A percentile compares a stretch with the other conserved stretches of the same genome.
Conservation (phyloP, 1,140 invertebrate genomes). For the Drosophila lowei region DNA sequence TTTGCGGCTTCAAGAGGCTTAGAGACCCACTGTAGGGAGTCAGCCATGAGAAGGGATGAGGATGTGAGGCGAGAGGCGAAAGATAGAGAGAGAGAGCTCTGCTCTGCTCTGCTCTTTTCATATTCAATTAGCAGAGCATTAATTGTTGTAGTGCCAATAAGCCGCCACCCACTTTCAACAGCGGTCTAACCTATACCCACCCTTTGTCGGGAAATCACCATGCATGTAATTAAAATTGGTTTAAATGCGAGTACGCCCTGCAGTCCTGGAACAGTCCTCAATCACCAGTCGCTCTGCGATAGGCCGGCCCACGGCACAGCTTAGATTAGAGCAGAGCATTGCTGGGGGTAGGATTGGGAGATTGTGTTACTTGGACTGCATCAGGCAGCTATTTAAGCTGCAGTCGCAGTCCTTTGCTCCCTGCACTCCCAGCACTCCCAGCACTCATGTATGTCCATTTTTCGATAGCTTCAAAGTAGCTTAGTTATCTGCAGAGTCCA, state of each 20-base stretch:
- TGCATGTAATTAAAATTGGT: conserved; percentile 77
- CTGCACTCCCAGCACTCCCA: too few relatives aligned
- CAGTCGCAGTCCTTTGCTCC: background rate
- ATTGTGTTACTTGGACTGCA: conserved; percentile 1
- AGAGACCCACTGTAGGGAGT: background rate
- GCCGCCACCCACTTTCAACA: conserved; percentile 1
- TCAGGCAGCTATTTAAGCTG: conserved; percentile 28
- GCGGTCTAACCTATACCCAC: background rate
- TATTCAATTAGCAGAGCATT: conserved; percentile 70
- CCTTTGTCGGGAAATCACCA: conserved; percentile 42
- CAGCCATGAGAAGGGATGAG: background rate
- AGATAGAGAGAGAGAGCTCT: background rate
- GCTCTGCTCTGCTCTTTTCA: conserved; percentile 24
- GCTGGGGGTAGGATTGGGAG: background rate
- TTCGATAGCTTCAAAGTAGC: conserved; percentile 67
- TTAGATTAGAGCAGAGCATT: conserved; percentile 23
- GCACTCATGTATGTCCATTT: conserved; percentile 43
- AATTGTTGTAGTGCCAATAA: conserved; percentile 60
- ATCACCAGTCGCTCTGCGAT: background rate
- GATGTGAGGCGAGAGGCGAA: too few relatives aligned
- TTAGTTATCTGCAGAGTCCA: conserved; percentile 50
- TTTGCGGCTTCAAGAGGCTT: conserved; percentile 41
- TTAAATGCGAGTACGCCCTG: conserved; percentile 52
- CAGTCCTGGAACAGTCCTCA: conserved; percentile 13
- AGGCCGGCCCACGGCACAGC: conserved; percentile 5